These are phyloP conservation scores for Calliopum simillimum DNA, from an alignment of 2,888 invertebrate species.

Conservation along the genomic window DNA sequence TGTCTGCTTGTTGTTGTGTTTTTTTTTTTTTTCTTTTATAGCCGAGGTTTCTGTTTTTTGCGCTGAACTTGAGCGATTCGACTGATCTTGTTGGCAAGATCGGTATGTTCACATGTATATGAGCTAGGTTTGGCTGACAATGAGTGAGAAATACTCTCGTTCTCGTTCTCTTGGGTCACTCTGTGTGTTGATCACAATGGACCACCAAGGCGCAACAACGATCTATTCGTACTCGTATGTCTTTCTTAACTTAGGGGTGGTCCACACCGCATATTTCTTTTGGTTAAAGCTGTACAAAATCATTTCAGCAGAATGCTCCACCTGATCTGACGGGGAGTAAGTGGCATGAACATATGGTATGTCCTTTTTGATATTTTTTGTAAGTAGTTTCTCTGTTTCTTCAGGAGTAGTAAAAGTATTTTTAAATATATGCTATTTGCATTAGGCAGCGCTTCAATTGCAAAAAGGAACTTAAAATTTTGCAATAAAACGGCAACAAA, in stretches of 20 bases:
- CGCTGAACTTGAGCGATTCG: conserved; percentile 1
- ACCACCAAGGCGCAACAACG: conserved; percentile 39
- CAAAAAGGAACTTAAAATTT: background rate
- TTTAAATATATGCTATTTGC: no score
- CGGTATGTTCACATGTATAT: background rate
- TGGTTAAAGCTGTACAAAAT: conserved; percentile 49
- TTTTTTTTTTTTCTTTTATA: background rate
- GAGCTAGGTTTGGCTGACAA: conserved; percentile 7
- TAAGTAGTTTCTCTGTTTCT: no score
- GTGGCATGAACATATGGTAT: no score
- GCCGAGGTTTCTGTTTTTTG: background rate
- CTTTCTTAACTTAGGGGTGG: conserved; percentile 49
- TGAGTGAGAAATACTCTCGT: background rate
- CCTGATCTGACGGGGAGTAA: conserved; percentile 52
- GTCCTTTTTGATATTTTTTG: conserved; percentile 26
- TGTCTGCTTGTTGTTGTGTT: background rate
- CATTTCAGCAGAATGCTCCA: conserved; percentile 47
- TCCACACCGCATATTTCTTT: conserved; percentile 45
- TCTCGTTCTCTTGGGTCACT: conserved; percentile 3
- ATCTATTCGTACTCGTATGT: conserved; percentile 7
- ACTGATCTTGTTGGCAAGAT: conserved; percentile 13
- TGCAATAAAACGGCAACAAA: conserved; percentile 36
- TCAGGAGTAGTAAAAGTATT: no score
- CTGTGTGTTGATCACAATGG: conserved; percentile 22
- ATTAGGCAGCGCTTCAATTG: background rate